Percentiles rank a stretch among this genome's conserved stretches.
Evolutionary conservation across 2,113 vertebrate species (phyloP).

Genomic region (Agelaius phoeniceus): DNA sequence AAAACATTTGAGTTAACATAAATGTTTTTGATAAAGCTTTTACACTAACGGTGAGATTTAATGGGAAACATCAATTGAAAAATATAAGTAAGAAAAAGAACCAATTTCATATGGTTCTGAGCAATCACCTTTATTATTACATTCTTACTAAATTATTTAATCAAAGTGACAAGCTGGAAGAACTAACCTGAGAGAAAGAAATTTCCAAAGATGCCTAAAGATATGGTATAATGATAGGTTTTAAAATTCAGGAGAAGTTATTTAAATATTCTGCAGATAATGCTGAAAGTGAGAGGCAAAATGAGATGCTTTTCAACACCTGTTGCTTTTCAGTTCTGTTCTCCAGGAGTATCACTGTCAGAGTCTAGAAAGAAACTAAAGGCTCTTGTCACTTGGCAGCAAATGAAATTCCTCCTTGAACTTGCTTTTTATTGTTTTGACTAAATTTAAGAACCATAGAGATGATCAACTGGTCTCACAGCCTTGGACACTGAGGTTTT

Average conservation of each 20-base stretch:
- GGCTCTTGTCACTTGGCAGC: neutral
- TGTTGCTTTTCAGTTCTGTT: neutral
- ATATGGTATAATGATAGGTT: neutral
- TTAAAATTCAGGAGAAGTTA: neutral
- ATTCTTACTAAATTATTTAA: slow-evolving; percentile 26
- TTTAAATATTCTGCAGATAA: neutral
- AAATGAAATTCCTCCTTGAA: neutral
- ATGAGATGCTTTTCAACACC: neutral
- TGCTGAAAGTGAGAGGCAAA: neutral
- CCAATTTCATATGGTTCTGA: neutral
- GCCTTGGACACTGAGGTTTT: neutral
- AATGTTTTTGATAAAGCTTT: neutral
- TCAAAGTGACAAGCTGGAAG: neutral
- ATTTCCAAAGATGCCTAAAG: neutral
- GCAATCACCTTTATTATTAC: neutral
- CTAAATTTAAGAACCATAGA: slow-evolving; percentile 22
- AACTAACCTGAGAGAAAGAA: neutral
- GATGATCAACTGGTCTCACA: neutral
- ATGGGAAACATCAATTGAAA: neutral
- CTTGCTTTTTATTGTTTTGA: neutral
- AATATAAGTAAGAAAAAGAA: neutral
- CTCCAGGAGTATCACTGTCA: neutral
- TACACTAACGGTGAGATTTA: neutral
- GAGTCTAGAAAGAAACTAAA: neutral
- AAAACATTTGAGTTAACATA: neutral